These are phyloP conservation scores for Hyalella azteca DNA, from an alignment of 2,888 invertebrate species.

Conservation along the genomic window DNA sequence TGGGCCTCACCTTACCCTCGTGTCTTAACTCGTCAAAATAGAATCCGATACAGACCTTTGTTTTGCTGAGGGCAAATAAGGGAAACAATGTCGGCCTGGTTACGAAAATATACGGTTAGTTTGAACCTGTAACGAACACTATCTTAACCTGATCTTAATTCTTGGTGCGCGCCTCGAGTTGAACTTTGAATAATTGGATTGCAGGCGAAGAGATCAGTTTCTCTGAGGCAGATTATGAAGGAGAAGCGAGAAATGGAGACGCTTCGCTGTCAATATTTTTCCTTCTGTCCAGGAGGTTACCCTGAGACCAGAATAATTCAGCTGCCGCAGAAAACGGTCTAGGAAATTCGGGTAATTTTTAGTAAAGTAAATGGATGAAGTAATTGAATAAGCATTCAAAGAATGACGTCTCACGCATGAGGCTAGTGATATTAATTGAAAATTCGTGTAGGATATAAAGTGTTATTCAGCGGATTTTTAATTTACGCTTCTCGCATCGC, in stretches of 20 bases:
- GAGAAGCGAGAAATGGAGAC: constrained; percentile 30
- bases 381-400: too few species aligned
- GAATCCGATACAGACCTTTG: not conserved
- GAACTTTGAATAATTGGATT: constrained; percentile 36
- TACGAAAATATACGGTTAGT: not conserved
- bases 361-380: too few species aligned
- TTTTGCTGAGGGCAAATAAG: not conserved
- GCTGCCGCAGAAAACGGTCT: too few species aligned
- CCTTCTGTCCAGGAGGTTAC: too few species aligned
- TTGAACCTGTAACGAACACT: constrained; percentile 20
- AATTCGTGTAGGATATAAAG: too few species aligned
- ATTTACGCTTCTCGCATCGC: too few species aligned
- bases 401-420: too few species aligned
- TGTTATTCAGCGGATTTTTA: too few species aligned
- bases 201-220: constrained; percentile 34
- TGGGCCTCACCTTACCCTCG: not conserved
- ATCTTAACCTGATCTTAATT: constrained; percentile 36
- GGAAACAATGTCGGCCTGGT: not conserved
- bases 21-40: not conserved
- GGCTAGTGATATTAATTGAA: too few species aligned
- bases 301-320: too few species aligned
- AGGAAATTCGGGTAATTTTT: too few species aligned
- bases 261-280: constrained; percentile 5
- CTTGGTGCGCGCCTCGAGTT: constrained; percentile 29
- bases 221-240: constrained; percentile 11